Percentiles rank a stretch among this genome's conserved stretches.
These are phyloP conservation scores for Hofmannophila pseudospretella DNA, from an alignment of 2,888 invertebrate genomes.

Conservation along the genomic window DNA sequence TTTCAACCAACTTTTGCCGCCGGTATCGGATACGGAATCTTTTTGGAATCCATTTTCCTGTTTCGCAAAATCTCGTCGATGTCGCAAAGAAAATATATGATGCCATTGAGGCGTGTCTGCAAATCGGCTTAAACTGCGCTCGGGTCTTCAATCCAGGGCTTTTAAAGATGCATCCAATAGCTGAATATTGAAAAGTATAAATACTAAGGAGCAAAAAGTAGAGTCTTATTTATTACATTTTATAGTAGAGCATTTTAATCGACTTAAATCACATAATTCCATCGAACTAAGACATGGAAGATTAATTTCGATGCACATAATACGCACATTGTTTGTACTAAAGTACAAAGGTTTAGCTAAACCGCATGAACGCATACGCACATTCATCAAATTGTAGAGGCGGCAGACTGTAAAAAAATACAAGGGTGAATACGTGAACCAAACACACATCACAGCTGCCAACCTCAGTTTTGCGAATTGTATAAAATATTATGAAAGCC, in stretches of 20 bases:
- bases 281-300: too few species aligned
- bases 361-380: neutral
- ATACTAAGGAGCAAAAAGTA: neutral
- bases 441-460: constrained; percentile 15
- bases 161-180: constrained; percentile 4
- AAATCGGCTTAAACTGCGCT: constrained; percentile 27
- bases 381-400: constrained; percentile 6
- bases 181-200: neutral
- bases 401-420: constrained; percentile 8
- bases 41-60: constrained; percentile 8
- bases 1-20: neutral
- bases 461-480: constrained; percentile 16
- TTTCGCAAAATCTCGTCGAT: constrained; percentile 15
- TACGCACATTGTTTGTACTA: too few species aligned
- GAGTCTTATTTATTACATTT: too few species aligned
- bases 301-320: too few species aligned
- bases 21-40: neutral
- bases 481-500: constrained; percentile 22
- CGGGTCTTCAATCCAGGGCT: neutral
- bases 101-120: constrained; percentile 24
- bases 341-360: neutral
- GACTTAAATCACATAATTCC: too few species aligned
- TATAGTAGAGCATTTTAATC: too few species aligned
- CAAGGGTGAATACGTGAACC: constrained; percentile 4
- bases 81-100: constrained; percentile 35